Conservation (phyloP, 2,888 invertebrate genomes). For the Junonia oenone region DNA sequence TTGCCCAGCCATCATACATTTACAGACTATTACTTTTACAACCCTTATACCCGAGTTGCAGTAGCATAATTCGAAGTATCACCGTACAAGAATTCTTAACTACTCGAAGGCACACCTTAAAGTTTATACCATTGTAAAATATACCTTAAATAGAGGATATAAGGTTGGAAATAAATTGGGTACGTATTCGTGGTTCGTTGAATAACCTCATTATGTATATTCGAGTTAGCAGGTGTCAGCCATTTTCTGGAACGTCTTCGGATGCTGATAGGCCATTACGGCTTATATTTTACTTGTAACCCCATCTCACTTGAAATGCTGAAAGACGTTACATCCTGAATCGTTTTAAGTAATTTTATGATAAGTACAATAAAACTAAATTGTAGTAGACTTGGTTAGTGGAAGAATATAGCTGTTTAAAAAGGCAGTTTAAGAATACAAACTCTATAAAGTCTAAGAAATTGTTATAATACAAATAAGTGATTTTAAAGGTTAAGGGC, state of each 20-base stretch:
- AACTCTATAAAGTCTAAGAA: too few relatives aligned
- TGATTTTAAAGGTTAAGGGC: too few relatives aligned
- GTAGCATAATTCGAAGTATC: neutral
- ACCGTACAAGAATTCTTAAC: neutral
- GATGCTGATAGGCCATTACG: slow-evolving; percentile 5
- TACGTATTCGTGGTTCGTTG: neutral
- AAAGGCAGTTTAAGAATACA: too few relatives aligned
- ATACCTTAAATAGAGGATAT: neutral
- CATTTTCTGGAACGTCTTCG: slow-evolving; percentile 12
- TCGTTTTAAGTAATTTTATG: neutral
- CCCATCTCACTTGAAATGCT: neutral
- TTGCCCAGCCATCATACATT: too few relatives aligned
- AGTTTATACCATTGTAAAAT: neutral
- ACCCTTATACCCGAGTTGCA: too few relatives aligned
- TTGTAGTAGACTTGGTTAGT: too few relatives aligned
- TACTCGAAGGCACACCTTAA: slow-evolving; percentile 1
- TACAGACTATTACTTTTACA: too few relatives aligned
- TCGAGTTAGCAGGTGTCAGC: slow-evolving; percentile 15
- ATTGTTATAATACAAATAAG: too few relatives aligned
- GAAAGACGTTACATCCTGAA: too few relatives aligned
- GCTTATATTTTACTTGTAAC: neutral
- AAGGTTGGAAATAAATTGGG: neutral
- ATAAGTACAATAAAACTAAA: neutral
- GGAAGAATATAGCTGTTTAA: too few relatives aligned
- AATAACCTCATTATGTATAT: slow-evolving; percentile 14